These are phyloP conservation scores for Drosophila chauvacae DNA, from an alignment of 1,140 invertebrate species.

Conservation along the genomic window DNA sequence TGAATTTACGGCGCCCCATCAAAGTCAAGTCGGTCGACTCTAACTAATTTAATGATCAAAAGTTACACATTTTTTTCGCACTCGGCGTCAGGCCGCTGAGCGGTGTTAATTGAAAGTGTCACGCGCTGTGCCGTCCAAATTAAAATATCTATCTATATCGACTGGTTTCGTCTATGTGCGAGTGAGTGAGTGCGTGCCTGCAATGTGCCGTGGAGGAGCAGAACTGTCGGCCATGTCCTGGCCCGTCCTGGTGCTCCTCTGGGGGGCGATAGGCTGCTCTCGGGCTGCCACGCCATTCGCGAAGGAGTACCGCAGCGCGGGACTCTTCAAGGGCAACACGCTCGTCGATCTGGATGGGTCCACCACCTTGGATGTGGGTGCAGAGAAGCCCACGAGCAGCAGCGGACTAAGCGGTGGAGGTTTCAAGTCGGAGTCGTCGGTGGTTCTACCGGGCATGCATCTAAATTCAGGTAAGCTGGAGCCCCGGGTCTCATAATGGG, in stretches of 20 bases:
- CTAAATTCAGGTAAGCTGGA: not conserved
- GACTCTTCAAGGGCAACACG: slow-evolving; percentile 62
- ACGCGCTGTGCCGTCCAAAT: slow-evolving; percentile 54
- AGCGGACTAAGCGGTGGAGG: slow-evolving; percentile 16
- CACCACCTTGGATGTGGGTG: slow-evolving; percentile 62
- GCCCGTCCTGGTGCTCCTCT: slow-evolving; percentile 30
- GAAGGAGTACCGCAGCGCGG: slow-evolving; percentile 73
- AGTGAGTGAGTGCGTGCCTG: slow-evolving; percentile 12
- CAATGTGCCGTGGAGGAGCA: slow-evolving; percentile 56
- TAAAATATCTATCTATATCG: slow-evolving; percentile 23
- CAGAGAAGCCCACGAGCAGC: slow-evolving; percentile 56
- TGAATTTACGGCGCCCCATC: slow-evolving; percentile 55
- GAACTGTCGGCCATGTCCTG: slow-evolving; percentile 48
- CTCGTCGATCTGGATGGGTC: slow-evolving; percentile 63
- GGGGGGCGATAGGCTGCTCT: slow-evolving; percentile 43
- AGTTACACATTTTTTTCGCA: slow-evolving; percentile 58
- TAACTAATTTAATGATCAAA: slow-evolving; percentile 65
- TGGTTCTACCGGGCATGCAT: slow-evolving; percentile 60
- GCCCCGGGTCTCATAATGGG: too few relatives aligned
- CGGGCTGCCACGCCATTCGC: slow-evolving; percentile 64
- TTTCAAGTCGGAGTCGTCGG: slow-evolving; percentile 70
- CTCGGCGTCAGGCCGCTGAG: slow-evolving; percentile 34
- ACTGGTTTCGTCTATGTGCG: slow-evolving; percentile 43
- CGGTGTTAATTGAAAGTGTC: slow-evolving; percentile 66
- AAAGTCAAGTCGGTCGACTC: slow-evolving; percentile 56